A percentile compares a stretch with the other conserved stretches of the same genome.
Conservation (phyloP, 2,888 invertebrate species). For the Oscheius sp. region DNA sequence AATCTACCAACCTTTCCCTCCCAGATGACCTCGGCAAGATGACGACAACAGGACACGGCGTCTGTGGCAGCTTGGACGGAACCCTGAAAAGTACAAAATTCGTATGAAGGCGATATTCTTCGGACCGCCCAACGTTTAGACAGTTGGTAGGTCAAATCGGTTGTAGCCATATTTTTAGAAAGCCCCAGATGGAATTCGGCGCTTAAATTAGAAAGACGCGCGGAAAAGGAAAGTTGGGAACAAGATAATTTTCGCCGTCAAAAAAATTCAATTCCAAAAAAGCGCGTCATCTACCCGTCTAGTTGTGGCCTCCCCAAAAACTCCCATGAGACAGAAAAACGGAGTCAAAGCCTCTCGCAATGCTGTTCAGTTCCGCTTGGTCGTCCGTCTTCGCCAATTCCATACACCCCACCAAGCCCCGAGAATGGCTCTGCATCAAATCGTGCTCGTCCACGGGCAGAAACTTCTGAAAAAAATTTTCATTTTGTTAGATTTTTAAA, state of each 20-base stretch:
- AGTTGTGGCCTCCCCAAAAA: not conserved
- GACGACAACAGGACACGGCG: conserved; percentile 48
- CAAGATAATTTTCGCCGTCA: too few species aligned
- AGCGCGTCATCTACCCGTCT: too few species aligned
- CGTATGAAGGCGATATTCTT: too few species aligned
- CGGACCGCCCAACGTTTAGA: too few species aligned
- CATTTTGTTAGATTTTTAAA: not conserved
- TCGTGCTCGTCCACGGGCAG: conserved; percentile 41
- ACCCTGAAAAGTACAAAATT: conserved; percentile 19
- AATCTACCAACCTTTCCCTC: conserved; percentile 34
- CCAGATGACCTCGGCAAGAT: conserved; percentile 48
- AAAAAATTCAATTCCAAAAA: too few species aligned
- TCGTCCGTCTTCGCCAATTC: not conserved
- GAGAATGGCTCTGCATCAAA: conserved; percentile 42
- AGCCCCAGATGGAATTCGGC: too few species aligned
- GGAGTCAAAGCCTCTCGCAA: conserved; percentile 47
- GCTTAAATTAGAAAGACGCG: too few species aligned
- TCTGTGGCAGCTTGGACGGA: conserved; percentile 43
- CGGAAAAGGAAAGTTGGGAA: too few species aligned
- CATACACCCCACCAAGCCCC: conserved; percentile 37
- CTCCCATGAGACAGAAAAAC: conserved; percentile 50
- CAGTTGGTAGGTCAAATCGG: not conserved
- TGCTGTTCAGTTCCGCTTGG: conserved; percentile 46
- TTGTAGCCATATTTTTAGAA: too few species aligned
- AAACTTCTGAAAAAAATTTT: conserved; percentile 23